Evolutionary conservation across 2,888 invertebrate genomes (phyloP).

Genomic region (Tipula confusa): DNA sequence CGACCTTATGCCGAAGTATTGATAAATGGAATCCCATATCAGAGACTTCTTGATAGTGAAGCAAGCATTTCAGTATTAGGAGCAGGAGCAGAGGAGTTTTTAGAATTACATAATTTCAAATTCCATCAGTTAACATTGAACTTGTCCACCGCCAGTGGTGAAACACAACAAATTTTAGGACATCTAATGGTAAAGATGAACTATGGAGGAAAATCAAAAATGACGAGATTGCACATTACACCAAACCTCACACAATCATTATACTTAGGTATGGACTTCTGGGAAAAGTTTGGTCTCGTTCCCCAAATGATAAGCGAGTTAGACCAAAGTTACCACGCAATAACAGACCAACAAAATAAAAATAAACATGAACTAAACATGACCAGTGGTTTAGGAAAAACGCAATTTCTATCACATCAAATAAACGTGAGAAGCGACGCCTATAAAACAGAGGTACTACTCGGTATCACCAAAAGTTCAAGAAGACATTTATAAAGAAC

Average conservation of each 20-base stretch:
- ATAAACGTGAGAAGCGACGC: neutral
- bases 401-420: neutral
- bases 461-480: neutral
- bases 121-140: too few species aligned
- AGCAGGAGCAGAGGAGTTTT: too few species aligned
- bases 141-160: too few species aligned
- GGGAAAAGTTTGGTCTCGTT: neutral
- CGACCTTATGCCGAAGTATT: too few species aligned
- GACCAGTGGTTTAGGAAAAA: neutral
- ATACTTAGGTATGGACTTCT: neutral
- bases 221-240: too few species aligned
- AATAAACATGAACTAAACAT: neutral
- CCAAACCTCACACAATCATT: neutral
- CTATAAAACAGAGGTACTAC: neutral
- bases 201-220: too few species aligned
- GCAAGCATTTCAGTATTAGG: too few species aligned
- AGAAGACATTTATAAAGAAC: neutral
- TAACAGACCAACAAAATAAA: neutral
- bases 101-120: too few species aligned
- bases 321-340: neutral
- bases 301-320: neutral
- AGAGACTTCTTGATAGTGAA: too few species aligned
- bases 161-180: too few species aligned
- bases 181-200: too few species aligned
- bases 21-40: too few species aligned